Evolutionary conservation across 2,888 invertebrate species (phyloP).

Genomic region (Sarcophaga caerulescens): DNA sequence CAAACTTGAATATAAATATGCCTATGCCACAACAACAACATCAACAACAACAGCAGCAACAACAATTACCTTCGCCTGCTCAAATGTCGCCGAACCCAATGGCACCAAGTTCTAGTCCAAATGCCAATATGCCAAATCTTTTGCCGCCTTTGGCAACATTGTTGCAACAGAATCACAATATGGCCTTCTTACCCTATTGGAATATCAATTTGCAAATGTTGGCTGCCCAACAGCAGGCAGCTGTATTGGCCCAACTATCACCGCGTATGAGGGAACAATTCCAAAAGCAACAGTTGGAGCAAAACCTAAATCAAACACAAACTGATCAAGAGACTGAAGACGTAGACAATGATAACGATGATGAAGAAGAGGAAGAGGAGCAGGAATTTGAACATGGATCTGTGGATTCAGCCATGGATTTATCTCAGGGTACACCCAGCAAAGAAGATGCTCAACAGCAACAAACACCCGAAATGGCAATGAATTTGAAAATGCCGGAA

Average conservation of each 20-base stretch:
- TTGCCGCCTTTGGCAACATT: slow-evolving; percentile 78
- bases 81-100: too few species aligned
- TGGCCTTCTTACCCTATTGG: slow-evolving; percentile 80
- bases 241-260: slow-evolving; percentile 78
- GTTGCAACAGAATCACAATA: slow-evolving; percentile 77
- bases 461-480: slow-evolving; percentile 69
- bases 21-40: slow-evolving; percentile 65
- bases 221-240: slow-evolving; percentile 81
- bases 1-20: slow-evolving; percentile 58
- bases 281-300: slow-evolving; percentile 70
- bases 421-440: slow-evolving; percentile 78
- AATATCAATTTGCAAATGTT: slow-evolving; percentile 81
- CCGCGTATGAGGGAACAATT: slow-evolving; percentile 76
- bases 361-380: slow-evolving; percentile 72
- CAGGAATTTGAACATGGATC: slow-evolving; percentile 73
- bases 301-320: slow-evolving; percentile 61
- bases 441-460: slow-evolving; percentile 71
- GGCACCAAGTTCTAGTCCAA: slow-evolving; percentile 61
- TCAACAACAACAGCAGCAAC: slow-evolving; percentile 53
- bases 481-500: slow-evolving; percentile 76
- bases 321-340: slow-evolving; percentile 65
- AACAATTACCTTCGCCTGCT: neutral
- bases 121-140: slow-evolving; percentile 69
- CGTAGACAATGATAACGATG: slow-evolving; percentile 63
- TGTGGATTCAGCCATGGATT: slow-evolving; percentile 79